A percentile compares a stretch with the other conserved stretches of the same genome.
Evolutionary conservation across 1,140 invertebrate species (phyloP).

Genomic region (Saxidomus purpurata): DNA sequence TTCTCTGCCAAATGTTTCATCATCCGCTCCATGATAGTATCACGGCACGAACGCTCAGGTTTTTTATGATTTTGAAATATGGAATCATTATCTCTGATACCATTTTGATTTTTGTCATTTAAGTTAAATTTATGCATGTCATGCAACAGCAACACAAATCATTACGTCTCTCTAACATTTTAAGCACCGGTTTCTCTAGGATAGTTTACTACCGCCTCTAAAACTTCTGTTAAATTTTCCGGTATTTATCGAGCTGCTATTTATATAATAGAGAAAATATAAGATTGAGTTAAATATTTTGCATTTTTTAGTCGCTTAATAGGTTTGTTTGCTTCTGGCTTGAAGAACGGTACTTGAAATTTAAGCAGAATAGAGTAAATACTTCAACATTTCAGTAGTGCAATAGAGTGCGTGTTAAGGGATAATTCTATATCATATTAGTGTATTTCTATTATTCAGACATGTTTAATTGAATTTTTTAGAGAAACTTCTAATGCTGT

Average conservation of each 20-base stretch:
- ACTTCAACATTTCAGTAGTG: too few species aligned
- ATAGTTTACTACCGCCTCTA: neutral
- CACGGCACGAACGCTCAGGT: neutral
- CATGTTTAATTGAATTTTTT: too few species aligned
- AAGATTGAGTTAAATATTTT: neutral
- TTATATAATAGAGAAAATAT: neutral
- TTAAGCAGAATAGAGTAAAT: too few species aligned
- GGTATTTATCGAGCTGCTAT: too few species aligned
- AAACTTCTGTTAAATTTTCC: neutral
- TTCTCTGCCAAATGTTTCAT: neutral
- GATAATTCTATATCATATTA: too few species aligned
- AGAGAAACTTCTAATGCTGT: too few species aligned
- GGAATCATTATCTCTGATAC: neutral
- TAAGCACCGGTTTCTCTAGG: neutral
- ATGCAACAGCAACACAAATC: neutral
- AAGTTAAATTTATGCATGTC: conserved; percentile 3
- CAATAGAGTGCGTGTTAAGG: too few species aligned
- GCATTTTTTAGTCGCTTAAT: too few species aligned
- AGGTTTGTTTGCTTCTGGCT: too few species aligned
- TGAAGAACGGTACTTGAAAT: too few species aligned
- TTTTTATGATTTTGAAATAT: conserved; percentile 6
- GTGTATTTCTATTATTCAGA: too few species aligned
- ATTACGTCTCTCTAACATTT: neutral
- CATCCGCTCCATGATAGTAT: neutral
- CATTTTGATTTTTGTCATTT: conserved; percentile 5